These are phyloP conservation scores for Lonchura striata DNA, from an alignment of 2,113 vertebrate genomes.

Conservation along the genomic window DNA sequence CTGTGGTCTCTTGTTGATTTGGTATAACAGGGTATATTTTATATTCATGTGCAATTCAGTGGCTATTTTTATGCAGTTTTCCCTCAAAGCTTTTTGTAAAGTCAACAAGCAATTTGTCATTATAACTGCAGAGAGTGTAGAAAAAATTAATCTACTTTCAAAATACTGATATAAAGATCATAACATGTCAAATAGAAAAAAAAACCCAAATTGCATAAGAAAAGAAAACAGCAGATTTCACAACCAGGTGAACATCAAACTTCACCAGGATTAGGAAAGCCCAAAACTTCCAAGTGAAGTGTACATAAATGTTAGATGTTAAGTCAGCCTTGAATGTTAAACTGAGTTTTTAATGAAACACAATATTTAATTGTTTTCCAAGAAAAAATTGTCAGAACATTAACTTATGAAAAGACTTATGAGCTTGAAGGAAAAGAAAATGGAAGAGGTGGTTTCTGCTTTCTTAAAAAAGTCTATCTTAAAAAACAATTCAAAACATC, in stretches of 20 bases:
- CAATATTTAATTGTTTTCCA: neutral
- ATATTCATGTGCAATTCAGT: neutral
- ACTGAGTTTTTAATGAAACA: neutral
- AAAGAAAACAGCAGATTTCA: neutral
- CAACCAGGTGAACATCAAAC: neutral
- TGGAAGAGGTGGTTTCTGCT: neutral
- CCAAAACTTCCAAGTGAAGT: neutral
- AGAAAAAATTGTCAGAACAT: neutral
- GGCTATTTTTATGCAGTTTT: slow-evolving; percentile 8
- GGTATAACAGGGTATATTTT: neutral
- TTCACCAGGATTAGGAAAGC: neutral
- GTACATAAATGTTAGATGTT: neutral
- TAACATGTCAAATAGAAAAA: neutral
- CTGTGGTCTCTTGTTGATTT: neutral
- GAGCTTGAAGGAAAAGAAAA: neutral
- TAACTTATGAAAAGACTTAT: neutral
- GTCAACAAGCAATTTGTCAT: neutral
- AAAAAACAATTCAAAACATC: neutral
- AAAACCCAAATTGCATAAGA: neutral
- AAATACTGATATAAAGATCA: neutral
- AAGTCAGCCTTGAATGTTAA: neutral
- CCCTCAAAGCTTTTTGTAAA: neutral
- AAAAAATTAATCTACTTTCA: neutral
- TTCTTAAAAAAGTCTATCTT: neutral
- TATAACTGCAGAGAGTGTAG: neutral